These are phyloP conservation scores for Xestoiulus laeticollis DNA, from an alignment of 2,888 invertebrate species.

Conservation along the genomic window DNA sequence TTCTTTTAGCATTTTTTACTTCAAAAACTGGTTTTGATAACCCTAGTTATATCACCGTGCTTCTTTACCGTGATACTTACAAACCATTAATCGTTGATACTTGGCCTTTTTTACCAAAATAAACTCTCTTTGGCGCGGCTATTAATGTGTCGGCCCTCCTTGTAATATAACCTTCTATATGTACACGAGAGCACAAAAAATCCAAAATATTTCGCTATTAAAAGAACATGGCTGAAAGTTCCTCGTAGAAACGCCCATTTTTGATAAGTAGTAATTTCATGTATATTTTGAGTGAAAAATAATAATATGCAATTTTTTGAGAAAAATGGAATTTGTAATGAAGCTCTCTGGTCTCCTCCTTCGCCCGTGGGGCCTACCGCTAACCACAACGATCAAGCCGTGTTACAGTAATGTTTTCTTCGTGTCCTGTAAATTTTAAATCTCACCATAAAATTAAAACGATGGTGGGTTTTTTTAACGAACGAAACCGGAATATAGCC, in stretches of 20 bases:
- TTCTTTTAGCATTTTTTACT: conserved; percentile 28
- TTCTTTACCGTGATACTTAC: conserved; percentile 39
- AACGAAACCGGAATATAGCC: too few relatives aligned
- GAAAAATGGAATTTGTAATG: conserved; percentile 35
- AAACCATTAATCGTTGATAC: conserved; percentile 43
- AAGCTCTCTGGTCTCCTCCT: conserved; percentile 5
- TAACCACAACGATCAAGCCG: conserved; percentile 19
- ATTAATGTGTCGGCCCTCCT: conserved; percentile 40
- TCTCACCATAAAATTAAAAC: background rate
- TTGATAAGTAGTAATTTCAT: conserved; percentile 39
- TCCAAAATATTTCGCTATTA: conserved; percentile 18
- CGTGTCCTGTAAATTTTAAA: background rate
- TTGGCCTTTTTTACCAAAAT: conserved; percentile 41
- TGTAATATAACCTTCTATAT: conserved; percentile 35
- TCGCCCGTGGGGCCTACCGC: conserved; percentile 1
- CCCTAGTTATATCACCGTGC: conserved; percentile 39
- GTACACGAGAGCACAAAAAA: background rate
- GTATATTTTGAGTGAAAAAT: conserved; percentile 43
- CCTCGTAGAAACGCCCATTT: conserved; percentile 36
- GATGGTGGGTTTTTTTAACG: background rate
- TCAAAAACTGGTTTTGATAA: conserved; percentile 29
- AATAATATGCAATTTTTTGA: conserved; percentile 40
- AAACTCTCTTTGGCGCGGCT: conserved; percentile 39
- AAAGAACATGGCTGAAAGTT: background rate
- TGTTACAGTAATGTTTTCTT: conserved; percentile 28